phyloP scores from a whole-genome alignment of 2,888 invertebrate genomes.

The Abrostola tripartita region DNA sequence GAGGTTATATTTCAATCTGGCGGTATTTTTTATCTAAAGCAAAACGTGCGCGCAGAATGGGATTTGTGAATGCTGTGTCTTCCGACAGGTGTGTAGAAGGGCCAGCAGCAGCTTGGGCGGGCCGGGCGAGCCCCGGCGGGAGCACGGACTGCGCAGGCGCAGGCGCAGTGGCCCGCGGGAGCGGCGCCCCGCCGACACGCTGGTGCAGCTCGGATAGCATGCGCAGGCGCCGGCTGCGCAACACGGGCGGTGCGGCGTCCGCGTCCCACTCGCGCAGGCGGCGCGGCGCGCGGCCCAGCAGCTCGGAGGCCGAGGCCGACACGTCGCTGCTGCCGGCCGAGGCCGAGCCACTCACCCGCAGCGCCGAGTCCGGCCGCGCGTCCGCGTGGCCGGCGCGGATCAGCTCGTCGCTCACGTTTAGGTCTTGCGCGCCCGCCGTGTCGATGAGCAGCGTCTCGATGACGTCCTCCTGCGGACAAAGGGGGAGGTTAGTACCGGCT shows the following conservation, averaged over 20 bases:
- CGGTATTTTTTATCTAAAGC: conserved; percentile 34
- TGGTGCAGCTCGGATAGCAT: background rate
- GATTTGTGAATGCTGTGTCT: conserved; percentile 6
- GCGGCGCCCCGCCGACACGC: conserved; percentile 23
- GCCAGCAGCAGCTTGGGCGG: conserved; percentile 6
- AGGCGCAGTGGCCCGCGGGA: conserved; percentile 9
- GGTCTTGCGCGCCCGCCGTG: conserved; percentile 80
- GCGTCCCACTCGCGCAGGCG: conserved; percentile 67
- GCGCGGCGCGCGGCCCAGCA: conserved; percentile 60
- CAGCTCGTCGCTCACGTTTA: conserved; percentile 83
- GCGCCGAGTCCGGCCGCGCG: conserved; percentile 65
- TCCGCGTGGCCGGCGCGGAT: conserved; percentile 85
- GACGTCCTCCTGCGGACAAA: conserved; percentile 61
- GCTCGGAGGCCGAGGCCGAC: conserved; percentile 72
- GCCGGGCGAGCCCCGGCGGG: no score
- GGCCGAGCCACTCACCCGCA: conserved; percentile 66
- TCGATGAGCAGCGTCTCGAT: conserved; percentile 85
- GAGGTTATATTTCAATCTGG: background rate
- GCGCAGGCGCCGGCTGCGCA: conserved; percentile 37
- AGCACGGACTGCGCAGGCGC: no score
- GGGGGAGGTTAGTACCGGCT: background rate
- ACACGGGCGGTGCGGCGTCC: conserved; percentile 13
- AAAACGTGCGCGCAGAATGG: conserved; percentile 33
- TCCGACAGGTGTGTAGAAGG: background rate
- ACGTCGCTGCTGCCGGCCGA: conserved; percentile 58